These are phyloP conservation scores for Ceryle rudis DNA, from an alignment of 2,797 vertebrate genomes.

Conservation along the genomic window DNA sequence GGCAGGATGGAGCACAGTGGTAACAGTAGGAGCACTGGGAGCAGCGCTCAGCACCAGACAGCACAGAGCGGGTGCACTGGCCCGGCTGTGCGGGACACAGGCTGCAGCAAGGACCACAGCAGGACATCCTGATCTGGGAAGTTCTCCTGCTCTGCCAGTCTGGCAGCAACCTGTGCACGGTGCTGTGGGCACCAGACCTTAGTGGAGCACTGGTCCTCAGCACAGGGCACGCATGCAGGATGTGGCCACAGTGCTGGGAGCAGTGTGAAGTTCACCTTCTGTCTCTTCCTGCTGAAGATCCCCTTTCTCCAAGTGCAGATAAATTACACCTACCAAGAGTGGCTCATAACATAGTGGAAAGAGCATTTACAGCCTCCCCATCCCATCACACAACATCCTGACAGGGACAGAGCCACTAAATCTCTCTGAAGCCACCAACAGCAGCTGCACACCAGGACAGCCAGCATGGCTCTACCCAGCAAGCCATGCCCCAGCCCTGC, in stretches of 20 bases:
- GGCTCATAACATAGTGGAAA: not conserved
- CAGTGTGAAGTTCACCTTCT: not conserved
- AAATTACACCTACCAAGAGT: not conserved
- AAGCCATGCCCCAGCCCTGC: not conserved
- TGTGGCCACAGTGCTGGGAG: accelerated
- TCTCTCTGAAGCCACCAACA: not conserved
- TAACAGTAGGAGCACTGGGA: not conserved
- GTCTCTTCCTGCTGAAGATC: not conserved
- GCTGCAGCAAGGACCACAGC: accelerated
- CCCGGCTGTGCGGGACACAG: accelerated
- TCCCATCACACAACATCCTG: not conserved
- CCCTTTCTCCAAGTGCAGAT: not conserved
- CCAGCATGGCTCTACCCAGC: accelerated
- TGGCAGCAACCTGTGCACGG: accelerated
- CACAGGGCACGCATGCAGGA: accelerated
- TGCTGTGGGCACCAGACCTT: accelerated
- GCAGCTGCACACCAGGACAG: not conserved
- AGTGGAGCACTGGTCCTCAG: accelerated
- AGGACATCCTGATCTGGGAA: not conserved
- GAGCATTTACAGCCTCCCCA: not conserved
- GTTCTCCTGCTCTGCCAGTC: not conserved
- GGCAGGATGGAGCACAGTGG: not conserved
- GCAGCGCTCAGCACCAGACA: not conserved
- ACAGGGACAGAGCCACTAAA: not conserved
- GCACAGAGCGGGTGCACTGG: accelerated